Conservation (phyloP, 2,888 invertebrate species). For the Drosophila prolongata region DNA sequence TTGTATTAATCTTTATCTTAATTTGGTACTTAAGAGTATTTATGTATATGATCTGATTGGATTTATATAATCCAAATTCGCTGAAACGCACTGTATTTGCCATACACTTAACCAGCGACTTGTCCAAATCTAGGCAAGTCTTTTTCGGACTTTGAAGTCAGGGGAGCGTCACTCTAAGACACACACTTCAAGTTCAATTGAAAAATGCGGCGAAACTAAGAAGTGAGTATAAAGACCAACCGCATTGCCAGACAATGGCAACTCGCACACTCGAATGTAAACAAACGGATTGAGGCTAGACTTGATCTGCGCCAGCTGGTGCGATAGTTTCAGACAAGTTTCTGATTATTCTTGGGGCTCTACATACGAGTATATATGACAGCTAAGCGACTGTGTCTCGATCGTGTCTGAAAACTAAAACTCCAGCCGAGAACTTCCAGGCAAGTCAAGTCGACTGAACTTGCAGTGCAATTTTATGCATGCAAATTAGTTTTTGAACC, state of each 20-base stretch:
- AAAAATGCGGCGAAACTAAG: conserved; percentile 62
- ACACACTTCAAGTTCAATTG: conserved; percentile 76
- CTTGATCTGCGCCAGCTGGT: conserved; percentile 35
- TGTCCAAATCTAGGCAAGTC: conserved; percentile 39
- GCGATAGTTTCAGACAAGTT: conserved; percentile 37
- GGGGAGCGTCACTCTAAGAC: conserved; percentile 32
- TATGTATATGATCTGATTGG: too few species aligned
- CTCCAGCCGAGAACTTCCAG: conserved; percentile 24
- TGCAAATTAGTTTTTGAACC: conserved; percentile 79
- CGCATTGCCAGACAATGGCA: conserved; percentile 70
- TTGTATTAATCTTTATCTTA: too few species aligned
- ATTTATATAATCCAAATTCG: not conserved
- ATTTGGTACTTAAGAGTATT: too few species aligned
- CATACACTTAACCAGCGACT: conserved; percentile 13
- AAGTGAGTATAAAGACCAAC: conserved; percentile 64
- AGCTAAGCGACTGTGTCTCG: conserved; percentile 38
- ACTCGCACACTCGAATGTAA: conserved; percentile 16
- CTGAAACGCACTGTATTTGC: conserved; percentile 17
- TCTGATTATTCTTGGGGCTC: conserved; percentile 17
- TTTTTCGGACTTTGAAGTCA: conserved; percentile 38
- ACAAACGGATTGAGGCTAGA: conserved; percentile 44
- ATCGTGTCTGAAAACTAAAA: conserved; percentile 57
- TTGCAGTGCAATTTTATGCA: conserved; percentile 68
- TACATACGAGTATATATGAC: conserved; percentile 33
- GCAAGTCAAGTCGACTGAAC: conserved; percentile 40